Base-by-base conservation (phyloP, 2,113 vertebrate genomes). In the Platysteira castanea region DNA sequence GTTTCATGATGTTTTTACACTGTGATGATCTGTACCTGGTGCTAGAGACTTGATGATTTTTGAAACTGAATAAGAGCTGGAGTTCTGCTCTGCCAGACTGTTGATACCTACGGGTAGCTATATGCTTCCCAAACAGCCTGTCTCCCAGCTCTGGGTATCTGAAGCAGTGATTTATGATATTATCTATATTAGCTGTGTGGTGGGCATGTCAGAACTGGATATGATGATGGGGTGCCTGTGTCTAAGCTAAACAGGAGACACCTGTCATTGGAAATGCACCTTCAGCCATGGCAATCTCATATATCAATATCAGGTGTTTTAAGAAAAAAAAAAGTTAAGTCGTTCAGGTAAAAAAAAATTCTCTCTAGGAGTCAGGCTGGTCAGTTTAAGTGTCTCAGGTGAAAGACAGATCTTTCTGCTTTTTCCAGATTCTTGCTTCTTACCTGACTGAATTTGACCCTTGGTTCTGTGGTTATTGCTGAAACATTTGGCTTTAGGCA, bases 31-130 rank as follows among this genome's bases (percentile, higher is more conserved):
- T 76, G 2, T 63, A 73, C 12, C 18, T 74, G 5, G 5, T 69
- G 4, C 26, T 59, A 9, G 23, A 64, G 18, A 26, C 15, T 37
- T 68, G 11, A 11, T 47, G 33, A 49, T 82, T 82, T 41, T 41
- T 60, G 28, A 82, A 31, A 42, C 42, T 44, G 19, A 82, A 0
- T 31, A 23, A 73, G 39, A 41, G 11, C 8, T 39, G 7, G 52
- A 60, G 13, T 49, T 81, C 11, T 79, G 10, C 19, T 33, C 23
- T 75, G 20, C 24, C 16, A 33, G 5, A 15, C 24, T 79, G 22
- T 37, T 65, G 37, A 5, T 50, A 60, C 15, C 31, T 0, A 1
- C 3, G 21, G 33, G 31, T 41, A 49, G 28, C 49, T 28, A 1
- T 17, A 24, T 44, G 15, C 21, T 79, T 76, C 11, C 10, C n/a